These are phyloP conservation scores for Apotomis turbidana DNA, from an alignment of 2,888 invertebrate genomes.

Conservation along the genomic window DNA sequence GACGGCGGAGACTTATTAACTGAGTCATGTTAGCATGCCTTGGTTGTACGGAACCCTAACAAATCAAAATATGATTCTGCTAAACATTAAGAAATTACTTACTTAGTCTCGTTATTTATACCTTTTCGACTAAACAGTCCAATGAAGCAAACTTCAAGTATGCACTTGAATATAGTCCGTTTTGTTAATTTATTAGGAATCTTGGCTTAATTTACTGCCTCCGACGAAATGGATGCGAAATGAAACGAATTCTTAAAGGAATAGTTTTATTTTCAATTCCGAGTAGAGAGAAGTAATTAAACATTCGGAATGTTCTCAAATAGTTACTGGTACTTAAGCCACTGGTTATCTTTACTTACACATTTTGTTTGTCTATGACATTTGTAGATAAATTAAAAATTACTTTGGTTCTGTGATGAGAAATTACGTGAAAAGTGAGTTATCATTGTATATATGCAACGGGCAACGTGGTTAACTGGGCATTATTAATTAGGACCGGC, in stretches of 20 bases:
- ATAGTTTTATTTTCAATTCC: constrained; percentile 49
- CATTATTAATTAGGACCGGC: no score
- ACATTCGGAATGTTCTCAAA: constrained; percentile 29
- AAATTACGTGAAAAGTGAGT: no score
- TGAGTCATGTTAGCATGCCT: no score
- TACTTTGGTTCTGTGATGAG: no score
- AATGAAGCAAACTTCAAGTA: constrained; percentile 24
- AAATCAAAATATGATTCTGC: no score
- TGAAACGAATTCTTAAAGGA: constrained; percentile 42
- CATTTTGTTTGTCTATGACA: background rate
- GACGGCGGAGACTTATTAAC: no score
- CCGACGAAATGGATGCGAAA: constrained; percentile 29
- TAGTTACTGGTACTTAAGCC: constrained; percentile 19
- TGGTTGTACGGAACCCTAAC: no score
- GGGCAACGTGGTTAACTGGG: no score
- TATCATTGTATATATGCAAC: no score
- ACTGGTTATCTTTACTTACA: background rate
- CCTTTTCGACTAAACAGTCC: background rate
- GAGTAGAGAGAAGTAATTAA: constrained; percentile 51
- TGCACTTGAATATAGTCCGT: constrained; percentile 24
- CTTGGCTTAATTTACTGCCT: constrained; percentile 32
- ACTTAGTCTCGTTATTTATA: background rate
- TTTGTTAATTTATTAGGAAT: constrained; percentile 39
- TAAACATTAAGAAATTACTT: no score
- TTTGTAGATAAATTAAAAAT: no score